Base-by-base conservation (phyloP, 2,797 vertebrate species). In the Sylvilagus floridanus region DNA sequence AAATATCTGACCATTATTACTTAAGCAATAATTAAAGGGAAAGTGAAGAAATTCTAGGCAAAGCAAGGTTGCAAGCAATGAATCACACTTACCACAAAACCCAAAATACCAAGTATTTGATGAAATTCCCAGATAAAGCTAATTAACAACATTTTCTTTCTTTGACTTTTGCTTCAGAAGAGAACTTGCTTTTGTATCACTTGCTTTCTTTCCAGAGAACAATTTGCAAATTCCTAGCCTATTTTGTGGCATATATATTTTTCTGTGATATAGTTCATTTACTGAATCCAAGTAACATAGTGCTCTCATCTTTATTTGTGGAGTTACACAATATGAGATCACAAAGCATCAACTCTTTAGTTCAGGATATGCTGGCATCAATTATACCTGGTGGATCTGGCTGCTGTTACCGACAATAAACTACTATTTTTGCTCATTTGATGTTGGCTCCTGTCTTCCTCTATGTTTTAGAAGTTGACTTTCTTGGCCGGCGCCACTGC, bases 91-190 rank as follows among this genome's bases (percentile, higher is more conserved):
- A 93, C 88, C 71, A 91, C 83, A 97, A 88, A 88, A 63, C 77
- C 30, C 12, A 50, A 88, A 86, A 82, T 93, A 65, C 32, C 32
- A 82, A 90, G 7, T 52, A 35, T 83, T 95, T 93, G 90, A 96
- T 88, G 75, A 95, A 96, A 88, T 94, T 91, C 16, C 75, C 88
- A 96, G 85, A 92, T 91, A 94, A 90, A 90, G 66, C 79, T 92
- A 92, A 95, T 94, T 76, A 71, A 52, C 42, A 77, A 32, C 19
- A 37, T 50, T 95, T 96, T 35, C 42, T 66, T 91, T 30, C 13
- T 79, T 63, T 35, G 42, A 35, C 57, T 76, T 97, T 82, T 90
- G 63, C 16, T 84, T 24, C 17, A 65, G 28, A 82, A 73, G 10
- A 88, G 19, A 86, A 86, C 24, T 76, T 90, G 82, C 71, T 69